These are phyloP conservation scores for Leptopilina clavipes DNA, from an alignment of 1,140 invertebrate species.

Conservation along the genomic window DNA sequence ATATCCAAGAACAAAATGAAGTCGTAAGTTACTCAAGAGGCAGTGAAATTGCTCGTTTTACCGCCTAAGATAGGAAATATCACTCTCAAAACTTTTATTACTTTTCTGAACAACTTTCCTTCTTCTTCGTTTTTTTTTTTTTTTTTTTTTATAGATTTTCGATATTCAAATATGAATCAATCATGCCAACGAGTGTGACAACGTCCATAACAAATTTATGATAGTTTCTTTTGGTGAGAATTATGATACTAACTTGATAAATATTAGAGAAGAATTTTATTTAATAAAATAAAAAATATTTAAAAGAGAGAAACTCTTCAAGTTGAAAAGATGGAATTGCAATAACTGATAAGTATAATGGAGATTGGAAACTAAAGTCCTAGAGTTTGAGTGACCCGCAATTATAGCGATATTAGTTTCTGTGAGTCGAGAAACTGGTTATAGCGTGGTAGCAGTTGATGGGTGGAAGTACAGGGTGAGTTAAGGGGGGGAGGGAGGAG, in stretches of 20 bases:
- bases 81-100: slow-evolving; percentile 5
- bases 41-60: slow-evolving; percentile 10
- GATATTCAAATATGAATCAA: slow-evolving; percentile 30
- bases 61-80: slow-evolving; percentile 11
- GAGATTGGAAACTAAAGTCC: slow-evolving; percentile 35
- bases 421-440: slow-evolving; percentile 56
- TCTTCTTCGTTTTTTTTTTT: too few relatives aligned
- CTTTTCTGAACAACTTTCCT: background rate
- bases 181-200: background rate
- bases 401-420: slow-evolving; percentile 71
- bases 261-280: too few relatives aligned
- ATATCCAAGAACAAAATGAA: background rate
- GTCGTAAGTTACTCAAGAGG: slow-evolving; percentile 26
- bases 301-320: too few relatives aligned
- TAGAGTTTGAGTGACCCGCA: slow-evolving; percentile 55
- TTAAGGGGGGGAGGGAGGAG: too few relatives aligned
- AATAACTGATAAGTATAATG: background rate
- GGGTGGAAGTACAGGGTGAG: slow-evolving; percentile 49
- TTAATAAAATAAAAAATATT: too few relatives aligned
- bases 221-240: background rate
- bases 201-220: background rate
- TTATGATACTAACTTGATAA: background rate
- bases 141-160: slow-evolving; percentile 17
- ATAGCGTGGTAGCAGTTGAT: slow-evolving; percentile 43
- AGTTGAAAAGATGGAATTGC: too few relatives aligned